Percentiles rank a stretch among this genome's conserved stretches.
Evolutionary conservation across 2,888 invertebrate genomes (phyloP).

Genomic region (Agrochola lota): DNA sequence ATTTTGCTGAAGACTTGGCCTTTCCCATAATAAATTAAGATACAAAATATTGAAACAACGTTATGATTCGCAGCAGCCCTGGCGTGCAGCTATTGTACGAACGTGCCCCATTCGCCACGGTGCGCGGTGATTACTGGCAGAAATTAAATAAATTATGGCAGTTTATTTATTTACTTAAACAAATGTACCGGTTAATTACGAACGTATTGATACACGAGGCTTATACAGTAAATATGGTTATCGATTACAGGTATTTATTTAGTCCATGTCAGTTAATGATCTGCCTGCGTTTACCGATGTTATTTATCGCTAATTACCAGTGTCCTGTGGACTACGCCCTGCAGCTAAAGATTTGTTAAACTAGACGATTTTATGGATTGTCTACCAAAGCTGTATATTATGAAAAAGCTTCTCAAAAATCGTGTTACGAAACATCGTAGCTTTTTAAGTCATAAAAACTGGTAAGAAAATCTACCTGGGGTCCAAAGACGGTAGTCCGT

Average conservation of each 20-base stretch:
- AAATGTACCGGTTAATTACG: constrained; percentile 52
- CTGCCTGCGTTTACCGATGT: background rate
- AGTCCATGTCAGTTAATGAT: constrained; percentile 15
- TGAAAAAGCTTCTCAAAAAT: background rate
- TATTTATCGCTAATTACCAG: constrained; percentile 20
- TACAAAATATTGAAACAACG: background rate
- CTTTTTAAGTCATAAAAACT: background rate
- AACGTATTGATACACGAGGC: constrained; percentile 28
- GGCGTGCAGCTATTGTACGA: constrained; percentile 45
- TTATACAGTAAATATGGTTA: constrained; percentile 22
- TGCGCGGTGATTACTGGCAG: constrained; percentile 53
- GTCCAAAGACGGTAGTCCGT: background rate
- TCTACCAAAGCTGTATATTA: background rate
- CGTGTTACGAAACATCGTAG: no score
- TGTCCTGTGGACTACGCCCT: background rate
- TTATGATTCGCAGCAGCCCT: constrained; percentile 47
- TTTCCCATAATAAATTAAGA: background rate
- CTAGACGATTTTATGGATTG: background rate
- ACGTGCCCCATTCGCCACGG: constrained; percentile 50
- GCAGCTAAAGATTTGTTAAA: background rate
- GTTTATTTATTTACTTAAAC: constrained; percentile 61
- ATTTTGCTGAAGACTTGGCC: background rate
- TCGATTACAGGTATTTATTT: constrained; percentile 32
- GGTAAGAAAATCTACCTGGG: background rate
- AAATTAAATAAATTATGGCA: constrained; percentile 56